Base-by-base conservation (phyloP, 2,888 invertebrate genomes). In the Eristalis intricaria region DNA sequence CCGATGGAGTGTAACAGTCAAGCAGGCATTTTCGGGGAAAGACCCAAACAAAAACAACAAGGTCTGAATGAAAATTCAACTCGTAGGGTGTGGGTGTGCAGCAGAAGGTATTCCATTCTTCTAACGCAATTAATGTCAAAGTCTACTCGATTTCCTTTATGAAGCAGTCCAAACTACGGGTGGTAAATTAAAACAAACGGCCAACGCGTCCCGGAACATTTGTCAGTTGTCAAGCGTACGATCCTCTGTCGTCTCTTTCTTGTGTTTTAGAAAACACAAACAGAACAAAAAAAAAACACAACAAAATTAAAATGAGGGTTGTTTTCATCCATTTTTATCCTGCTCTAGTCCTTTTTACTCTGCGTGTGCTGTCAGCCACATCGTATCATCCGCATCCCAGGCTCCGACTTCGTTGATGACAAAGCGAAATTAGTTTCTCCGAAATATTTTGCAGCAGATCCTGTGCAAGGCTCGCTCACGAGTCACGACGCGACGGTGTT, bases 121-220 rank as follows among this genome's bases (percentile, higher is more conserved):
- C 85, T 81, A 85, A 85, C 81, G 88, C 89, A 89, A 89, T 89
- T 89, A 89, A 89, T 89, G 89, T 89, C 89, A 89, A 89, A 89
- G 89, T 89, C 89, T 89, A 89, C 89, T 89, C 88, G 89, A 89
- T 89, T 89, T 89, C 89, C 89, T 88, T 84, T 89, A 88, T 89
- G 89, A 89, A 89, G 84, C 88, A 78, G 84, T 87, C 85, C 86
- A 75, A 86, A 75, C 89, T 85, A 88, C 89, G 89, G 90, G 90
- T 89, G 90, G 89, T 89, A 90, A 90, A 90, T 90, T 90, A 89
- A 90, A 90, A 90, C 89, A 89, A 90, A 90, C 90, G 89, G 89
- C 89, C 87, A 89, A 89, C 89, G 90, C 90, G 89, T 89, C 89
- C 89, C 89, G 83, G 84, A 89, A 88, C 89, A 90, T 90, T 89